phyloP scores from a whole-genome alignment of 2,888 invertebrate species.

The Lucinisca nassula region DNA sequence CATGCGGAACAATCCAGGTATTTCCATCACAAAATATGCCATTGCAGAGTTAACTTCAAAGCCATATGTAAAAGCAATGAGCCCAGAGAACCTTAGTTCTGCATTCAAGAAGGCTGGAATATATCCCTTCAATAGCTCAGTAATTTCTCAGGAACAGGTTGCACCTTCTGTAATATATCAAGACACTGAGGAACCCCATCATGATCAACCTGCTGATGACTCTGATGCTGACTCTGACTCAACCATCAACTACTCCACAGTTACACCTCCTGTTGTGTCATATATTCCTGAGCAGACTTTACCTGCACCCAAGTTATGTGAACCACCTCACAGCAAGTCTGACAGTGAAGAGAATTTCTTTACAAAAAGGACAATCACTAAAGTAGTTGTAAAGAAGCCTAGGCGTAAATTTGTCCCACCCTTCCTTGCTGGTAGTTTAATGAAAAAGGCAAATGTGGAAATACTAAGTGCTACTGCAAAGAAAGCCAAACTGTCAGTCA shows the following conservation, averaged over 20 bases:
- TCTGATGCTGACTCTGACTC: not conserved
- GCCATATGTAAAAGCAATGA: constrained; percentile 45
- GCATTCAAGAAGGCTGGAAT: constrained; percentile 39
- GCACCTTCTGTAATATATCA: constrained; percentile 9
- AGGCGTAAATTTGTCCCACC: constrained; percentile 34
- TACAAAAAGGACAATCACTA: not conserved
- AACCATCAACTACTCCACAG: not conserved
- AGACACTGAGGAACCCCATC: not conserved
- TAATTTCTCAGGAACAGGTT: not conserved
- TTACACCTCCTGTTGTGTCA: not conserved
- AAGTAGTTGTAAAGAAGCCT: not conserved
- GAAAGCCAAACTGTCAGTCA: not conserved
- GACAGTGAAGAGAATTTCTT: not conserved
- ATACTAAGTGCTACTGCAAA: constrained; percentile 1
- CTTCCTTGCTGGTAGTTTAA: constrained; percentile 21
- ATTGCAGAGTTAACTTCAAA: constrained; percentile 42
- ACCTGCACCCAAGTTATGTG: not conserved
- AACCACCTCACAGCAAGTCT: not conserved
- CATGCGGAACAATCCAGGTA: constrained; percentile 43
- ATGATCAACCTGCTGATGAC: not conserved
- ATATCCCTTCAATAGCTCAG: not conserved
- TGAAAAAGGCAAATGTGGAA: constrained; percentile 24
- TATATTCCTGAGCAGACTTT: not conserved
- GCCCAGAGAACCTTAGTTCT: constrained; percentile 42
- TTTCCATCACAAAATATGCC: constrained; percentile 48